Base-by-base conservation (phyloP, 2,888 invertebrate genomes). In the Sarcophaga variegata region DNA sequence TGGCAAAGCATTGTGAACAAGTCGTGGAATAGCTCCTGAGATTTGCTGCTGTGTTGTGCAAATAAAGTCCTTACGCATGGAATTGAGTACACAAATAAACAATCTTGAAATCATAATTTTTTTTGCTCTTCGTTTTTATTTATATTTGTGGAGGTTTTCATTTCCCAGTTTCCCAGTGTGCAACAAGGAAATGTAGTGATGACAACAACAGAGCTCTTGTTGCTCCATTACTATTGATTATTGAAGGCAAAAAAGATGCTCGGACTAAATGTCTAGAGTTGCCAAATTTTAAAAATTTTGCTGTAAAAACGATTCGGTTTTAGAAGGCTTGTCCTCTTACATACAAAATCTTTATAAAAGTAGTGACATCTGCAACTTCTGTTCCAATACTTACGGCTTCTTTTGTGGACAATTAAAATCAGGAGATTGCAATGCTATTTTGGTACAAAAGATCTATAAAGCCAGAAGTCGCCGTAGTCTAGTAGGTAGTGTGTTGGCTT, bases 11-110 rank as follows among this genome's bases (percentile, higher is more conserved):
- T 45, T 64, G 12, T 27, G 4, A 8, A 37, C 45, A 27, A 67
- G 74, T 59, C 66, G 20, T 45, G 37, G 0, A 67, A 2, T 37
- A 37, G 8, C 37, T 37, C 37, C 37, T 37, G 37, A 37, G 37
- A 37, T 37, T 37, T 37, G 2, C 10, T 37, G 2, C 37, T 59
- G 3, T 5, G 20, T 63, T 17, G n/a, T 12, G 62, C 10, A 22
- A 37, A 74, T 27, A 72, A 71, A 64, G 70, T 81, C 76, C 84
- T 76, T 85, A 80, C 27, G 5, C 25, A 11, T 60, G 27, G 45
- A 72, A 64, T 49, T 37, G 25, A 54, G 20, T 27, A 66, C 17
- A 20, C 49, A 83, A 72, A 54, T 14, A 14, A 54, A 54, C 14
- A 14, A 54, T 14, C 1, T 37, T 78, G 49, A 59, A 75, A 70